phyloP scores from a whole-genome alignment of 2,797 vertebrate species.

The Silurus lanzhouensis region DNA sequence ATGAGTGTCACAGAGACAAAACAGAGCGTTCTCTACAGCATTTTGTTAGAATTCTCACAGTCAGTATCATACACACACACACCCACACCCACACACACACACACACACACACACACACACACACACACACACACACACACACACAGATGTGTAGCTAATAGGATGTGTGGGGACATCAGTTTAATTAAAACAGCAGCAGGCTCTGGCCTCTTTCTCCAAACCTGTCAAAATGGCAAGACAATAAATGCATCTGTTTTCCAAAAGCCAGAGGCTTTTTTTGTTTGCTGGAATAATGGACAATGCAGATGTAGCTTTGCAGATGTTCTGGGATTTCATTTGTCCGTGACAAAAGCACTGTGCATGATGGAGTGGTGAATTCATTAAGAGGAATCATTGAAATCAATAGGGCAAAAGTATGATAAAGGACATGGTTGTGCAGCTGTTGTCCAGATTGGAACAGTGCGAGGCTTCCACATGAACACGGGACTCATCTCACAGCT shows the following conservation, averaged over 20 bases:
- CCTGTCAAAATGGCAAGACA: slow-evolving; percentile 24
- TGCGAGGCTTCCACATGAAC: slow-evolving; percentile 12
- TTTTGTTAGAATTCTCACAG: not conserved
- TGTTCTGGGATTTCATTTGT: not conserved
- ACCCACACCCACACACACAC: too few species aligned
- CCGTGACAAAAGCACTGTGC: not conserved
- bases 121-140: slow-evolving; percentile 13
- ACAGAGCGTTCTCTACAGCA: slow-evolving; percentile 21
- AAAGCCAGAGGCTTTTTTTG: not conserved
- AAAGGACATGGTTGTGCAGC: not conserved
- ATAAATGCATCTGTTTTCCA: not conserved
- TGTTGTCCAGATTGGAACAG: slow-evolving; percentile 16
- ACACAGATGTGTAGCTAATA: slow-evolving; percentile 7
- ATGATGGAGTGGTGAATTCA: not conserved
- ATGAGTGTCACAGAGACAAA: slow-evolving; percentile 25
- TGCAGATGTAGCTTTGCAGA: slow-evolving; percentile 9
- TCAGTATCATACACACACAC: slow-evolving; percentile 8
- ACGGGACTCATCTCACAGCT: not conserved
- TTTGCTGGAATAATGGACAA: not conserved
- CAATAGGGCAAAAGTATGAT: not conserved
- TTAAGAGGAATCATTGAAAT: slow-evolving; percentile 4
- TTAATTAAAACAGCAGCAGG: slow-evolving; percentile 36
- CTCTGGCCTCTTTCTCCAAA: slow-evolving; percentile 15
- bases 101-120: not conserved
- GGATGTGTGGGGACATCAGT: slow-evolving; percentile 44